phyloP scores from a whole-genome alignment of 2,113 vertebrate species.

The Calidris pugnax region DNA sequence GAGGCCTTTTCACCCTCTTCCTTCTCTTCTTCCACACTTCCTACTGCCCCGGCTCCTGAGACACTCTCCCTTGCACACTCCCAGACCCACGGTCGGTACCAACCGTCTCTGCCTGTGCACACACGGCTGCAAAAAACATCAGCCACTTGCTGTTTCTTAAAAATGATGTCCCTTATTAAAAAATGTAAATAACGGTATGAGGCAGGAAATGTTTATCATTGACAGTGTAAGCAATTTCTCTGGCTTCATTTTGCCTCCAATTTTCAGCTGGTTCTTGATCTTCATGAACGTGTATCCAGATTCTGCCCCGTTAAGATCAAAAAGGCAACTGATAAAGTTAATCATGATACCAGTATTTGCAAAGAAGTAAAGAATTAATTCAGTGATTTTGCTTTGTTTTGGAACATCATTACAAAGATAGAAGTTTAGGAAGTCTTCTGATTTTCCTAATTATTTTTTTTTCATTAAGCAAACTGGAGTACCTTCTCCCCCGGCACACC shows the following conservation, averaged over 20 bases:
- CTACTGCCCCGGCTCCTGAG: not conserved
- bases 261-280: not conserved
- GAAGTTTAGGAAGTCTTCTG: not conserved
- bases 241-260: not conserved
- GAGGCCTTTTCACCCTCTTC: not conserved
- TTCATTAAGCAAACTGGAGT: not conserved
- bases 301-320: not conserved
- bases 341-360: not conserved
- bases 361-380: not conserved
- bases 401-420: not conserved
- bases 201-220: not conserved
- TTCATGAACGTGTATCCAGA: not conserved
- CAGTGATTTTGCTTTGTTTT: not conserved
- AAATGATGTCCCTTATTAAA: not conserved
- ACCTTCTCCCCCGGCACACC: not conserved
- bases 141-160: not conserved
- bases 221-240: not conserved
- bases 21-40: not conserved
- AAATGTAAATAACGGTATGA: not conserved
- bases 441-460: no score
- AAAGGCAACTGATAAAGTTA: not conserved
- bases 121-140: not conserved
- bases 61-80: not conserved
- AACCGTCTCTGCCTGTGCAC: not conserved
- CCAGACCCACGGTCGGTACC: not conserved